Percentiles rank a stretch among this genome's conserved stretches.
These are phyloP conservation scores for Corbicula japonica DNA, from an alignment of 2,888 invertebrate species.

Conservation along the genomic window DNA sequence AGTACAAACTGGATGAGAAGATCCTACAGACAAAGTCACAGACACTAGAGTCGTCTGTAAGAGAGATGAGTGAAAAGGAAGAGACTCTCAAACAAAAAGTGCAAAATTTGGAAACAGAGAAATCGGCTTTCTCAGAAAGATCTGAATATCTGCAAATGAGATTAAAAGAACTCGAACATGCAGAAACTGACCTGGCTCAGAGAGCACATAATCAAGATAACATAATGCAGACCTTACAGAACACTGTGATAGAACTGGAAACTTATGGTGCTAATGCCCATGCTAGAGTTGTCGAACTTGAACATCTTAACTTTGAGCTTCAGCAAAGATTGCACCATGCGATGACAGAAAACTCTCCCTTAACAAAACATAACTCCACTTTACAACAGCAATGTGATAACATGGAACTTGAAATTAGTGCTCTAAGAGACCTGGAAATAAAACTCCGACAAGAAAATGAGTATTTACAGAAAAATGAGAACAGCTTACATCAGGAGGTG, in stretches of 20 bases:
- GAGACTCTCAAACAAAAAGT: slow-evolving; percentile 77
- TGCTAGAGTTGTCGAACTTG: slow-evolving; percentile 77
- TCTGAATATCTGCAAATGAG: slow-evolving; percentile 77
- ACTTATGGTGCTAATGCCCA: slow-evolving; percentile 78
- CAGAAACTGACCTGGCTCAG: slow-evolving; percentile 75
- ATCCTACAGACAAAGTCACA: slow-evolving; percentile 76
- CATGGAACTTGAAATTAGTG: slow-evolving; percentile 71
- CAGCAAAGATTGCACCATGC: slow-evolving; percentile 75
- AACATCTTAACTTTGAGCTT: slow-evolving; percentile 77
- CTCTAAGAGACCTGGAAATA: slow-evolving; percentile 71
- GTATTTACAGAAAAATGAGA: slow-evolving; percentile 72
- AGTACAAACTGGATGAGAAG: slow-evolving; percentile 80
- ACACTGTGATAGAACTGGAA: slow-evolving; percentile 75
- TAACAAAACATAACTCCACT: slow-evolving; percentile 73
- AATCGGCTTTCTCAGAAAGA: slow-evolving; percentile 75
- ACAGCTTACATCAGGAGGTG: slow-evolving; percentile 71
- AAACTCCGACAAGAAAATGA: slow-evolving; percentile 74
- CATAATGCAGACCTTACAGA: slow-evolving; percentile 74
- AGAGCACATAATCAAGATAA: slow-evolving; percentile 77
- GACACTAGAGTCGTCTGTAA: slow-evolving; percentile 79
- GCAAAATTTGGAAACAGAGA: slow-evolving; percentile 81
- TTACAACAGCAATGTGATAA: slow-evolving; percentile 74
- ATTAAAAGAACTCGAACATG: slow-evolving; percentile 77
- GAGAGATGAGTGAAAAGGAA: slow-evolving; percentile 80
- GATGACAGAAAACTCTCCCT: slow-evolving; percentile 77